Percentiles rank a stretch among this genome's conserved stretches.
These are phyloP conservation scores for Cyprinodon diabolis DNA, from an alignment of 2,797 vertebrate species.

Conservation along the genomic window DNA sequence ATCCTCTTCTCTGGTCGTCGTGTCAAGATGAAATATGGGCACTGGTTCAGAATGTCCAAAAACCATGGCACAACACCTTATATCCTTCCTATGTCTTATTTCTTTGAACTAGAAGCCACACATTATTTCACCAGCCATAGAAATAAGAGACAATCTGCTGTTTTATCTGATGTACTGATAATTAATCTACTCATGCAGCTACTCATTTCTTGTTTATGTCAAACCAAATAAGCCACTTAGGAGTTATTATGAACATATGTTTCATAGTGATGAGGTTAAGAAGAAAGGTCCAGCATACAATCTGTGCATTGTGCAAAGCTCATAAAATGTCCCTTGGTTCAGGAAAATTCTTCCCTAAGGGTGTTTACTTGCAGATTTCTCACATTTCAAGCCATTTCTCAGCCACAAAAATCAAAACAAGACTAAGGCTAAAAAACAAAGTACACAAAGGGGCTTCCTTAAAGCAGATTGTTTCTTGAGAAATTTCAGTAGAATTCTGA, in stretches of 20 bases:
- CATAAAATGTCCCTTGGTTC: background rate
- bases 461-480: background rate
- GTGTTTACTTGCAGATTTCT: background rate
- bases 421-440: background rate
- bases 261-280: background rate
- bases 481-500: background rate
- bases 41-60: too few relatives aligned
- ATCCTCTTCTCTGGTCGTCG: too few relatives aligned
- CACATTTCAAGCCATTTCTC: background rate
- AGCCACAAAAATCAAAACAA: slow-evolving; percentile 1
- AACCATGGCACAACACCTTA: too few relatives aligned
- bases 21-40: too few relatives aligned
- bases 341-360: background rate
- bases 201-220: background rate
- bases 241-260: background rate
- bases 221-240: background rate
- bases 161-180: background rate
- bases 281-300: background rate
- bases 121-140: background rate
- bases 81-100: too few relatives aligned
- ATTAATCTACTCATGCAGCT: background rate
- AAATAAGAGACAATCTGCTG: background rate
- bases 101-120: too few relatives aligned
- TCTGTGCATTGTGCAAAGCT: background rate
- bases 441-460: background rate